A percentile compares a stretch with the other conserved stretches of the same genome.
These are phyloP conservation scores for Ceratitis capitata DNA, from an alignment of 1,140 invertebrate genomes.

Conservation along the genomic window DNA sequence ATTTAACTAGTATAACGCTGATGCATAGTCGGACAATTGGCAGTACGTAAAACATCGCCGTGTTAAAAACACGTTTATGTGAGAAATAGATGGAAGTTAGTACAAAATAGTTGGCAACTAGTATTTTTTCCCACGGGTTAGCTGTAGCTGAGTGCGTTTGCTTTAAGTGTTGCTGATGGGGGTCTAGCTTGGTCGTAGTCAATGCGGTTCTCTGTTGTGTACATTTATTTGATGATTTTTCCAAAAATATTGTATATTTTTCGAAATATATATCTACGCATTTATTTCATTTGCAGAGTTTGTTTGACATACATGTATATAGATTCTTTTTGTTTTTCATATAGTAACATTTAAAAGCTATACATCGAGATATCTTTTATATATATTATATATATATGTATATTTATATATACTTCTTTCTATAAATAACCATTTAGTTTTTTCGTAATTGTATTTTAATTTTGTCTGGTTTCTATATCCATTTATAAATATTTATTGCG, in stretches of 20 bases:
- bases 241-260: neutral
- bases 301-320: neutral
- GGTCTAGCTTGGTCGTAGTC: too few relatives aligned
- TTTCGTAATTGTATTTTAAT: slow-evolving; percentile 3
- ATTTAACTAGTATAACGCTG: too few relatives aligned
- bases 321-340: neutral
- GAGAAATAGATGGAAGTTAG: too few relatives aligned
- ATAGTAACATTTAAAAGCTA: slow-evolving; percentile 31
- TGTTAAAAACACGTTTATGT: too few relatives aligned
- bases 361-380: slow-evolving; percentile 36
- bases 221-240: neutral
- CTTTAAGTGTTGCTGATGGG: too few relatives aligned
- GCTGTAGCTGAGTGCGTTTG: too few relatives aligned
- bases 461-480: neutral
- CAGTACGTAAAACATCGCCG: too few relatives aligned
- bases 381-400: neutral
- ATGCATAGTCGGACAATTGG: too few relatives aligned
- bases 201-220: neutral
- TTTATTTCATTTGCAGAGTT: neutral
- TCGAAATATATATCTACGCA: neutral
- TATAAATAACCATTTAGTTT: neutral
- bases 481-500: too few relatives aligned
- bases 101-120: too few relatives aligned
- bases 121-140: too few relatives aligned
- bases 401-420: neutral